A percentile compares a stretch with the other conserved stretches of the same genome.
phyloP scores from a whole-genome alignment of 2,888 invertebrate species.

The Lymantria monacha region DNA sequence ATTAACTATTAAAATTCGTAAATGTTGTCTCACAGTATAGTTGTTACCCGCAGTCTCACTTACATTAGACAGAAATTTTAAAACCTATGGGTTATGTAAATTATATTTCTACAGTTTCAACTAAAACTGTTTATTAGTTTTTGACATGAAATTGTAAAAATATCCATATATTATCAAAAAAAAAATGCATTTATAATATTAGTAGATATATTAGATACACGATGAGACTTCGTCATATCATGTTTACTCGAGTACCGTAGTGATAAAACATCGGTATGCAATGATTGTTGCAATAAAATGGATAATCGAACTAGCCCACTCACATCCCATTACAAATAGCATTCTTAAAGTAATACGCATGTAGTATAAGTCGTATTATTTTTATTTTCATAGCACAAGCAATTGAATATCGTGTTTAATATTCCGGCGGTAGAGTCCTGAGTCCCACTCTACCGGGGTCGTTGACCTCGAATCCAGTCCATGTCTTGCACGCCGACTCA shows the following conservation, averaged over 20 bases:
- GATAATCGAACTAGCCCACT: neutral
- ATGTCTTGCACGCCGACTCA: slow-evolving; percentile 73
- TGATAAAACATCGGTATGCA: neutral
- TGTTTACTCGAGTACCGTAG: neutral
- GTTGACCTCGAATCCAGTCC: slow-evolving; percentile 75
- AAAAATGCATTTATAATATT: too few species aligned
- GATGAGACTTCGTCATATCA: slow-evolving; percentile 9
- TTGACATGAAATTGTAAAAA: too few species aligned
- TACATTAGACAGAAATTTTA: too few species aligned
- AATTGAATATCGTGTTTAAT: slow-evolving; percentile 47
- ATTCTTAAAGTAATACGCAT: too few species aligned
- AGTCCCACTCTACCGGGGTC: slow-evolving; percentile 74
- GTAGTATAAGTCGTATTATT: neutral
- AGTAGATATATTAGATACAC: too few species aligned
- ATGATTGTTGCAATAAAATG: neutral
- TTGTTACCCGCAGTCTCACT: too few species aligned
- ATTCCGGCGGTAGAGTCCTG: slow-evolving; percentile 74
- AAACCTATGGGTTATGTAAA: too few species aligned
- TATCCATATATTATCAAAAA: too few species aligned
- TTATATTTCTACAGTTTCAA: too few species aligned
- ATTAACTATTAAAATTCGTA: too few species aligned
- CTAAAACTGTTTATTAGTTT: too few species aligned
- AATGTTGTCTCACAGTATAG: too few species aligned
- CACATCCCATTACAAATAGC: neutral
- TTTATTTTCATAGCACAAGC: neutral